These are phyloP conservation scores for Drosophila acutilabella DNA, from an alignment of 2,888 invertebrate species.

Conservation along the genomic window DNA sequence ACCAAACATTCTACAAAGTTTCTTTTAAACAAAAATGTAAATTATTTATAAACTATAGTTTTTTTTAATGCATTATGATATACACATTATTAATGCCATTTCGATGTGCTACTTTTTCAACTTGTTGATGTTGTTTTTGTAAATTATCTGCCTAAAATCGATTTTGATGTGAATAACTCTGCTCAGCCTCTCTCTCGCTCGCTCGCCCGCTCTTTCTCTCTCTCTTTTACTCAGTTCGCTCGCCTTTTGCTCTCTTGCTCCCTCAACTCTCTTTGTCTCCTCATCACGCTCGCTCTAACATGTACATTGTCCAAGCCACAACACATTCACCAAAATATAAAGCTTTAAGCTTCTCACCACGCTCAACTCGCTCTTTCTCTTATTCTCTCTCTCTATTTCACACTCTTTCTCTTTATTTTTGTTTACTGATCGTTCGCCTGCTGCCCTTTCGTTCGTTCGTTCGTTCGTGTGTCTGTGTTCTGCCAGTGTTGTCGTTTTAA, in stretches of 20 bases:
- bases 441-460: slow-evolving; percentile 22
- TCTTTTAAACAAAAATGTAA: slow-evolving; percentile 2
- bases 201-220: slow-evolving; percentile 6
- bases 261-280: slow-evolving; percentile 10
- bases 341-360: slow-evolving; percentile 3
- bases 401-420: not conserved
- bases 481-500: slow-evolving; percentile 69
- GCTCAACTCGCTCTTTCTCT: slow-evolving; percentile 21
- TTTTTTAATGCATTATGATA: slow-evolving; percentile 38
- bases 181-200: slow-evolving; percentile 8
- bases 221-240: slow-evolving; percentile 32
- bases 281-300: slow-evolving; percentile 19
- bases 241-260: slow-evolving; percentile 21
- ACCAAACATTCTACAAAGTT: slow-evolving; percentile 14
- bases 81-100: slow-evolving; percentile 60
- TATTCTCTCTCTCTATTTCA: slow-evolving; percentile 13
- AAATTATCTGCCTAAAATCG: slow-evolving; percentile 81
- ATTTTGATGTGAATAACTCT: slow-evolving; percentile 21
- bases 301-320: slow-evolving; percentile 23
- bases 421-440: slow-evolving; percentile 23
- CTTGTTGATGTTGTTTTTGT: slow-evolving; percentile 82
- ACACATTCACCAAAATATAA: slow-evolving; percentile 4
- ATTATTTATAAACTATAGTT: slow-evolving; percentile 6
- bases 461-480: slow-evolving; percentile 49
- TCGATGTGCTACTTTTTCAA: slow-evolving; percentile 54